Base-by-base conservation (phyloP, 2,113 vertebrate genomes). In the Otocyon megalotis region DNA sequence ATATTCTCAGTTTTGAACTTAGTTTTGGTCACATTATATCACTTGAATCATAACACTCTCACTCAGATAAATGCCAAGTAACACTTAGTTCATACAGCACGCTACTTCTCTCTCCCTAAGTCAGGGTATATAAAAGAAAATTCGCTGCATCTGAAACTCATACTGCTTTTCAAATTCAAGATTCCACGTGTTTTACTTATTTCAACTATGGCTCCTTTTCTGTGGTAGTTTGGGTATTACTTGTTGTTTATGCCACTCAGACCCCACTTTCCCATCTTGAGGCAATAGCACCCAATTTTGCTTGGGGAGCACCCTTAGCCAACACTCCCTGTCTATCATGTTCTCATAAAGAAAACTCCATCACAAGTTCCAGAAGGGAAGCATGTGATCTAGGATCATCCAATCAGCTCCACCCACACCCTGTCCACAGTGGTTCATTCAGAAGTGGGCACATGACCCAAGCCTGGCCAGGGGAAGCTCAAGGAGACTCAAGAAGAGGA, bases 61-160 rank as follows among this genome's bases (percentile, higher is more conserved):
- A n/a, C 58, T 89, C 71, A 77, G 65, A 67, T 20, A 94, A 92
- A 93, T 82, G 74, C 35, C 93, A 94, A 32, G 53, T 91, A 74
- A 50, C 67, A 56, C 48, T 83, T 43, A 48, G 48, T 63, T 76
- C 81, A 22, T 5, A n/a, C 5, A 56, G 30, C 3, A 4, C 7
- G 30, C 53, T 53, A 37, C 35, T 79, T 90, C 50, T 53, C 6
- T 88, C 6, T 26, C 53, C 35, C 43, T 1, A 0, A 28, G 86
- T 89, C 69, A 80, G 58, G 19, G n/a, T 81, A 54, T 35, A 9
- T 43, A 81, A 63, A 81, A 76, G 43, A n/a, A 86, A 53, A 62
- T 77, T 53, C 50, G 50, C 54, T 79, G 63, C 19, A 54, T 88
- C 65, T 30, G 88, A 54, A 92, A 90, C 54, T 74, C 26, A 15